Conservation (phyloP, 1,140 invertebrate species). For the Lepidostoma basale region DNA sequence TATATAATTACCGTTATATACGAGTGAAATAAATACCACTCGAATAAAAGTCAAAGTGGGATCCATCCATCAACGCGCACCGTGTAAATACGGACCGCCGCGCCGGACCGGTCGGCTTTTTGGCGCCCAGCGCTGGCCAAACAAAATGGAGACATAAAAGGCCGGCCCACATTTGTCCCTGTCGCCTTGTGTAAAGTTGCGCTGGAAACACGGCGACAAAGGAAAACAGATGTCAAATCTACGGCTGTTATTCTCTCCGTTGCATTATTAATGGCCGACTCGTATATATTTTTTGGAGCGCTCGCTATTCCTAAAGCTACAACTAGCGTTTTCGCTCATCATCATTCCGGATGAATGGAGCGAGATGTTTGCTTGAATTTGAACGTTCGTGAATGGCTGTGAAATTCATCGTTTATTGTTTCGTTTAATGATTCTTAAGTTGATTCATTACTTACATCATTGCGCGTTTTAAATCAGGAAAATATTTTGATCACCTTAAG, state of each 20-base stretch:
- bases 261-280: constrained; percentile 17
- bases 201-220: constrained; percentile 24
- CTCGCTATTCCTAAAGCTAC: not conserved
- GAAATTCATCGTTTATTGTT: no score
- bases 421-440: no score
- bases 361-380: not conserved
- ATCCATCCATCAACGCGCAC: constrained; percentile 1
- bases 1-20: not conserved
- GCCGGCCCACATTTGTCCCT: constrained; percentile 5
- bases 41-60: not conserved
- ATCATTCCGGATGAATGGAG: not conserved
- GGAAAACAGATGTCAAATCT: constrained; percentile 26
- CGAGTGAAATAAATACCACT: not conserved
- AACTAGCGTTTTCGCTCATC: not conserved
- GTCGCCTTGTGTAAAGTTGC: constrained; percentile 12
- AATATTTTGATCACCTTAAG: no score
- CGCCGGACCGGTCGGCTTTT: not conserved
- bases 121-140: not conserved
- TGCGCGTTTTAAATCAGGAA: no score
- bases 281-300: constrained; percentile 15
- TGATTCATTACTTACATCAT: no score
- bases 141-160: constrained; percentile 14
- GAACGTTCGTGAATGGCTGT: no score
- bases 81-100: not conserved
- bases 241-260: constrained; percentile 10